Base-by-base conservation (phyloP, 2,113 vertebrate genomes). In the Puffinus mauretanicus region DNA sequence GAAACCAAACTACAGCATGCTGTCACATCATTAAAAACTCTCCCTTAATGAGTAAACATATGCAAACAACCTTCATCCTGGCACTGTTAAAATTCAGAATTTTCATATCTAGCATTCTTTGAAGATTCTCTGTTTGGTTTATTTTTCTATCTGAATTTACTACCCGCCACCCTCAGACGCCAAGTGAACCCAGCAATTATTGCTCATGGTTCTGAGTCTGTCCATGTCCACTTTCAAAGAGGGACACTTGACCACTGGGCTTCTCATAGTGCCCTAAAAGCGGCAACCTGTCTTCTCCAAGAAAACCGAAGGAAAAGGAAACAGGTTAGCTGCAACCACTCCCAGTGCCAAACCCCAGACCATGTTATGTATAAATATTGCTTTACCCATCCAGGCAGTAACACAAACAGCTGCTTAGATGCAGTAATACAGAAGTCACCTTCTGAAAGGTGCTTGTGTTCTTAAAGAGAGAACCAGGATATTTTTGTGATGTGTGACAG, bases 141-240 rank as follows among this genome's bases (percentile, higher is more conserved):
- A 0, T 10, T 38, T 61, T 38, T 54, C 71, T 57, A 16, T 7
- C 11, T 60, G 58, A 58, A 40, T 49, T 55, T 25, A 57, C 0
- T 67, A 6, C 22, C 38, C 82, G 7, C 2, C 17, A 30, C 14
- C 6, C 13, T 57, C 26, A 57, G 29, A 46, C 4, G 2, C 5
- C 15, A 62, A 62, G 3, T 30, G 16, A 90, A 67, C 4, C 27
- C 42, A 42, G 7, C 7, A 22, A 7, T 32, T 54, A 27, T 20
- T 29, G 2, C 8, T 32, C 3, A 0, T 47, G 22, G 3, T 58
- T 73, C 16, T 46, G 4, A 42, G 4, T 14, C 10, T 65, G 12
- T 46, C 29, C 29, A 24, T 4, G 7, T 38, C 25, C 19, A 32
- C 1, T 40, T 93, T 62, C 34, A 77, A 65, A 77, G 32, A 46